phyloP scores from a whole-genome alignment of 2,888 invertebrate species.

The Parapristionchus giblindavisi region DNA sequence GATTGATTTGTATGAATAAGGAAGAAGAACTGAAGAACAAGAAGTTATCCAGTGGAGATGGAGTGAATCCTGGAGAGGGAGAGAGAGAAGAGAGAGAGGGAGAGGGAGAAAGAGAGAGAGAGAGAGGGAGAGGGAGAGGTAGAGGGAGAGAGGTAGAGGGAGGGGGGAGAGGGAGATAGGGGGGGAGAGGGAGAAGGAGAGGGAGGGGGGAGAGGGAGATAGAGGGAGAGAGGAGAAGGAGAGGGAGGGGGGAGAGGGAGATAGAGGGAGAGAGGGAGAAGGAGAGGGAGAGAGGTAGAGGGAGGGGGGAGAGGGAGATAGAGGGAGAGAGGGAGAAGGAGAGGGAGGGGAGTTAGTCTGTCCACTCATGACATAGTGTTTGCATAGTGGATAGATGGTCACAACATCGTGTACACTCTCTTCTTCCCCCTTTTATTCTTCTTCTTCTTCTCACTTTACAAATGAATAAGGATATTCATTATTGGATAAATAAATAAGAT shows the following conservation, averaged over 20 bases:
- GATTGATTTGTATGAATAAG: no score
- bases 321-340: neutral
- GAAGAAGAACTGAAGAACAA: no score
- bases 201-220: neutral
- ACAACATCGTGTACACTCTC: no score
- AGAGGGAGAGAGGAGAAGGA: neutral
- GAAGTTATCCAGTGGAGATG: neutral
- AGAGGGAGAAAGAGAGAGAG: conserved; percentile 3
- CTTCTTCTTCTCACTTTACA: no score
- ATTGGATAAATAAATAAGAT: no score
- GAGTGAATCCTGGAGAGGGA: conserved; percentile 10
- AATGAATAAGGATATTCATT: no score
- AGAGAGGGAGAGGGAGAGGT: no score
- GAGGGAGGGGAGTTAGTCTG: neutral
- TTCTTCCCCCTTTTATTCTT: no score
- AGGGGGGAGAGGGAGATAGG: neutral
- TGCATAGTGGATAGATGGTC: no score
- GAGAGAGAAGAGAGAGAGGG: neutral
- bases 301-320: neutral
- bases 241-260: neutral
- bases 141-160: neutral
- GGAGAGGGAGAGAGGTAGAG: neutral
- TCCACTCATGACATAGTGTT: neutral
- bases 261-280: neutral
- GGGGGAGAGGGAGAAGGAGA: neutral